A percentile compares a stretch with the other conserved stretches of the same genome.
phyloP scores from a whole-genome alignment of 2,888 invertebrate genomes.

The Cataglyphis rosenhaueri region DNA sequence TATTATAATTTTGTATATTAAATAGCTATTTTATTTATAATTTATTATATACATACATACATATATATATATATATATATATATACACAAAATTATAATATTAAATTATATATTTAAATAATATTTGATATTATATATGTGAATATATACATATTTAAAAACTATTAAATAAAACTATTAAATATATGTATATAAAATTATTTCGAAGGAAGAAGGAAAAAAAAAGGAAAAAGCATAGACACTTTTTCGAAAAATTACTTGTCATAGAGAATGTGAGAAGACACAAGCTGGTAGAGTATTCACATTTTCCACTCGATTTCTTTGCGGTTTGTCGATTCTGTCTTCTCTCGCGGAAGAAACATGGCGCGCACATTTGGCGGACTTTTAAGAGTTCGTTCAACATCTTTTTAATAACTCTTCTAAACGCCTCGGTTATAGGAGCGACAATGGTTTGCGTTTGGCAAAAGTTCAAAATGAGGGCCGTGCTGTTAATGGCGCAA shows the following conservation, averaged over 20 bases:
- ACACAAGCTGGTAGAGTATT: slow-evolving; percentile 8
- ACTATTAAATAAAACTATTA: no score
- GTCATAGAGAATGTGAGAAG: slow-evolving; percentile 23
- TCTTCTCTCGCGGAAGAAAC: slow-evolving; percentile 48
- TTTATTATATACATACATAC: no score
- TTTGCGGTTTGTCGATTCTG: slow-evolving; percentile 21
- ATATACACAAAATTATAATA: no score
- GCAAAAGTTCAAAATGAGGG: slow-evolving; percentile 64
- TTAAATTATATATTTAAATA: no score
- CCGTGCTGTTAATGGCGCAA: slow-evolving; percentile 60
- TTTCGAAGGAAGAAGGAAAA: neutral
- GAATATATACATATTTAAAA: no score
- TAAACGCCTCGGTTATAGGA: slow-evolving; percentile 52
- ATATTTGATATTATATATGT: no score
- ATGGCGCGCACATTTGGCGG: slow-evolving; percentile 41
- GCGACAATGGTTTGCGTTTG: slow-evolving; percentile 62
- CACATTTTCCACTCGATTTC: slow-evolving; percentile 54
- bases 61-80: no score
- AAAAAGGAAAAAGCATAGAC: slow-evolving; percentile 11
- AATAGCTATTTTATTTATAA: no score
- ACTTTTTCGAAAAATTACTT: slow-evolving; percentile 46
- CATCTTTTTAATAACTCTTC: slow-evolving; percentile 66
- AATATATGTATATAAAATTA: neutral
- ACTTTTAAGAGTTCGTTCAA: slow-evolving; percentile 60
- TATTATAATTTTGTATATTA: no score